A percentile compares a stretch with the other conserved stretches of the same genome.
Evolutionary conservation across 2,797 vertebrate species (phyloP).

Genomic region (Glyptemys insculpta): DNA sequence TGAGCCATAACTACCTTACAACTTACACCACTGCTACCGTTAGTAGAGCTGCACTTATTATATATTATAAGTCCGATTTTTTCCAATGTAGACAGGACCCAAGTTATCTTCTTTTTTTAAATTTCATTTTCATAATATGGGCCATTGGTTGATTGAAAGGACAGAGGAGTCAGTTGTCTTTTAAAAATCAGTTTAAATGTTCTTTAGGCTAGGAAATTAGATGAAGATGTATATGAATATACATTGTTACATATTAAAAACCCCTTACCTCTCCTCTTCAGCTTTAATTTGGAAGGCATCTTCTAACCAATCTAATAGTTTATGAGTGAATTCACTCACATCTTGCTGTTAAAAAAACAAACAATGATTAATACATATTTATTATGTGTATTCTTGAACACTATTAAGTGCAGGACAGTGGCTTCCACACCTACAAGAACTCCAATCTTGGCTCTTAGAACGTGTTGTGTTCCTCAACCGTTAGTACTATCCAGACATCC

Average conservation of each 20-base stretch:
- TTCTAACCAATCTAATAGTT: conserved; percentile 98
- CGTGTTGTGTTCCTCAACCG: background rate
- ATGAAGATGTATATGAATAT: background rate
- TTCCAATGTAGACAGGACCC: background rate
- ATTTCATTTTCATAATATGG: background rate
- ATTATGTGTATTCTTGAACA: background rate
- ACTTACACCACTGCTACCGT: background rate
- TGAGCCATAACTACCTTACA: background rate
- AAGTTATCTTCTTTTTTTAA: background rate
- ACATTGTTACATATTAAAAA: background rate
- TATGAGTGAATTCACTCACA: conserved; percentile 99
- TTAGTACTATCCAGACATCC: background rate
- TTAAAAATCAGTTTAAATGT: background rate
- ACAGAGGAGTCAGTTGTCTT: background rate
- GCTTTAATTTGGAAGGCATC: conserved; percentile 99
- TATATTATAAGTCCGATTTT: background rate
- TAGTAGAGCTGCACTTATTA: background rate
- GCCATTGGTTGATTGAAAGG: too few relatives aligned
- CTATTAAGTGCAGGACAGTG: background rate
- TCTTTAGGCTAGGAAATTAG: background rate
- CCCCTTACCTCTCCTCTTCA: conserved; percentile 94
- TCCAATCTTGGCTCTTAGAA: background rate
- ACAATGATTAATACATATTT: background rate
- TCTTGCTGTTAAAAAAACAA: conserved; percentile 90
- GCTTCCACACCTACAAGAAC: background rate